phyloP scores from a whole-genome alignment of 1,140 invertebrate species.

The Monomorium pharaonis region DNA sequence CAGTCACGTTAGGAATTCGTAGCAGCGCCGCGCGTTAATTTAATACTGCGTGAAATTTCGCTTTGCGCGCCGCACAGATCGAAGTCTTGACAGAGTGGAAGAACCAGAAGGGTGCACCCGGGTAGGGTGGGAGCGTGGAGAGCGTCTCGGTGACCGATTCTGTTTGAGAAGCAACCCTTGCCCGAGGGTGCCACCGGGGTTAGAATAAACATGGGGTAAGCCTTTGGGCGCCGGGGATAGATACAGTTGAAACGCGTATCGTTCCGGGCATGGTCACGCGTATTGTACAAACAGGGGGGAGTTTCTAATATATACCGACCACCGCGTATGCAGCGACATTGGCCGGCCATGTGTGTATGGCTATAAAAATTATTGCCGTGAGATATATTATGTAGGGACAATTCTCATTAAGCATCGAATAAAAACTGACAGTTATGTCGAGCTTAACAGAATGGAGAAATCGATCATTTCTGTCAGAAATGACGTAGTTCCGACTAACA shows the following conservation, averaged over 20 bases:
- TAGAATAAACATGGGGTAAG: slow-evolving; percentile 80
- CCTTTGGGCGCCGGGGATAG: slow-evolving; percentile 71
- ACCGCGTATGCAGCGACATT: slow-evolving; percentile 28
- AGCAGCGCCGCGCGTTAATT: slow-evolving; percentile 38
- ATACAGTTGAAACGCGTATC: slow-evolving; percentile 81
- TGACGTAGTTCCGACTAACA: not conserved
- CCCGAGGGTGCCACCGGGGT: slow-evolving; percentile 75
- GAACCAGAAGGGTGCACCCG: slow-evolving; percentile 55
- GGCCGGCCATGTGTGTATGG: not conserved
- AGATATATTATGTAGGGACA: slow-evolving; percentile 8
- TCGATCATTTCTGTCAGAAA: not conserved
- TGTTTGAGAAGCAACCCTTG: slow-evolving; percentile 83
- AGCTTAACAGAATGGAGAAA: not conserved
- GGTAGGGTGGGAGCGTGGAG: slow-evolving; percentile 67
- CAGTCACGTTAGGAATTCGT: slow-evolving; percentile 52
- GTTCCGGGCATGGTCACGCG: slow-evolving; percentile 82
- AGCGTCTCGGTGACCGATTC: slow-evolving; percentile 81
- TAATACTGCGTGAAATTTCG: slow-evolving; percentile 49
- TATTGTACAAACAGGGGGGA: slow-evolving; percentile 81
- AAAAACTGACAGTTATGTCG: not conserved
- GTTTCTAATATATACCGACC: slow-evolving; percentile 81
- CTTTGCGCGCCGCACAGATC: slow-evolving; percentile 52
- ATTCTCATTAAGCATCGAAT: not conserved
- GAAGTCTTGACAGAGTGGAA: slow-evolving; percentile 55
- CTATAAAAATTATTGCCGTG: slow-evolving; percentile 42